Conservation (phyloP, 2,888 invertebrate genomes). For the Pterostichus niger region DNA sequence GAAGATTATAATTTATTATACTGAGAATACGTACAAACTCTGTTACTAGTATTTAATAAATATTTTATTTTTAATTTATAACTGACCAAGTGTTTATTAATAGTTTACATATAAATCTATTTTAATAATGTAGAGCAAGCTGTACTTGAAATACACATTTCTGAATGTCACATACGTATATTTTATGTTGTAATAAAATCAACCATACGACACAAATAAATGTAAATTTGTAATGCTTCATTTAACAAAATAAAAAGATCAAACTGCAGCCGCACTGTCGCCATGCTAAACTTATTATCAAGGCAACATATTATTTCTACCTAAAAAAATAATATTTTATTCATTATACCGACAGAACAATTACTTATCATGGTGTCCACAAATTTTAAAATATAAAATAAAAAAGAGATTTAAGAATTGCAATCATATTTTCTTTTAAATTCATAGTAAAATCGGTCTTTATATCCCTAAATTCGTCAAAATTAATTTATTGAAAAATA, state of each 20-base stretch:
- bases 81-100: constrained; percentile 32
- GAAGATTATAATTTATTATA: too few relatives aligned
- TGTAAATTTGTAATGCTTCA: constrained; percentile 7
- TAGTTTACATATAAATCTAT: constrained; percentile 55
- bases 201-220: constrained; percentile 51
- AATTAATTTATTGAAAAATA: too few relatives aligned
- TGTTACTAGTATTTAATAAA: too few relatives aligned
- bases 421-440: too few relatives aligned
- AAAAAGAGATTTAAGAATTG: too few relatives aligned
- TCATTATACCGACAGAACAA: too few relatives aligned
- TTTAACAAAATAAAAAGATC: constrained; percentile 43
- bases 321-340: too few relatives aligned
- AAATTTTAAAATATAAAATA: too few relatives aligned
- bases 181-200: constrained; percentile 56
- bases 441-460: too few relatives aligned
- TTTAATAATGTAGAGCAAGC: constrained; percentile 55
- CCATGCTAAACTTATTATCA: neutral
- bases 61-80: neutral
- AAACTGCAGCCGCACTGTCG: constrained; percentile 6
- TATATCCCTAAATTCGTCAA: too few relatives aligned
- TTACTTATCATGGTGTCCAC: too few relatives aligned
- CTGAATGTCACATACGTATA: constrained; percentile 33
- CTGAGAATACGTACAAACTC: too few relatives aligned
- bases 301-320: neutral
- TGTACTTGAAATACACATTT: constrained; percentile 56